A percentile compares a stretch with the other conserved stretches of the same genome.
Evolutionary conservation across 2,113 vertebrate species (phyloP).

Genomic region (Callipepla squamata): DNA sequence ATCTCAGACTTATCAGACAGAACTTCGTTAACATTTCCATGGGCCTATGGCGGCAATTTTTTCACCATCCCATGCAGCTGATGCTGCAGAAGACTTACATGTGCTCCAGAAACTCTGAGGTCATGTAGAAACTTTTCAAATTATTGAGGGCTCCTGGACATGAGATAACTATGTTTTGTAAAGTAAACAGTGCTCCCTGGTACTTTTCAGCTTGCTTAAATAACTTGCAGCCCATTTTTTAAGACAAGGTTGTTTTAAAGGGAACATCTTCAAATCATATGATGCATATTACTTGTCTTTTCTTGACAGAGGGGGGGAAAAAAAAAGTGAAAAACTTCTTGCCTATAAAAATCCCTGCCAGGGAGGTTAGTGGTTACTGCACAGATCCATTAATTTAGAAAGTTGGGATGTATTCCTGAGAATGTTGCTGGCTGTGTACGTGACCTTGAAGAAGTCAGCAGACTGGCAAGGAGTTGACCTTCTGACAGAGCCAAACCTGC

Average conservation of each 20-base stretch:
- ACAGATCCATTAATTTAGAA: not conserved
- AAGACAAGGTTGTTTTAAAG: not conserved
- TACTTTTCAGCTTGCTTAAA: slow-evolving; percentile 40
- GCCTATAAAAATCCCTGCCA: not conserved
- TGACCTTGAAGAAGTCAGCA: not conserved
- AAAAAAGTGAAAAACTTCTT: not conserved
- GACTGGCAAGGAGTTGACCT: not conserved
- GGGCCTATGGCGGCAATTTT: not conserved
- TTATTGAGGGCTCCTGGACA: slow-evolving; percentile 18
- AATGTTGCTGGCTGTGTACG: not conserved
- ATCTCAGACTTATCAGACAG: not conserved
- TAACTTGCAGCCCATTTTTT: not conserved
- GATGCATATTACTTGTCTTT: not conserved
- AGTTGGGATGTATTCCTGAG: not conserved
- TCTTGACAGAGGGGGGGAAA: not conserved
- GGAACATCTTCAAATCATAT: not conserved
- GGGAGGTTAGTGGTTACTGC: not conserved
- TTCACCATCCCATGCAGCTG: not conserved
- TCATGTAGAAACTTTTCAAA: slow-evolving; percentile 25
- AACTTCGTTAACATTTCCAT: not conserved
- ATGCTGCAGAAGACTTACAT: not conserved
- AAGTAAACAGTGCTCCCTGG: slow-evolving; percentile 10
- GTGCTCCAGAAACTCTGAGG: slow-evolving; percentile 31
- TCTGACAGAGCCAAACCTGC: not conserved
- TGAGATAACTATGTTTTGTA: slow-evolving; percentile 25